phyloP scores from a whole-genome alignment of 53 echinoderm and acorn worm genomes.

The Echinometra lucunter region DNA sequence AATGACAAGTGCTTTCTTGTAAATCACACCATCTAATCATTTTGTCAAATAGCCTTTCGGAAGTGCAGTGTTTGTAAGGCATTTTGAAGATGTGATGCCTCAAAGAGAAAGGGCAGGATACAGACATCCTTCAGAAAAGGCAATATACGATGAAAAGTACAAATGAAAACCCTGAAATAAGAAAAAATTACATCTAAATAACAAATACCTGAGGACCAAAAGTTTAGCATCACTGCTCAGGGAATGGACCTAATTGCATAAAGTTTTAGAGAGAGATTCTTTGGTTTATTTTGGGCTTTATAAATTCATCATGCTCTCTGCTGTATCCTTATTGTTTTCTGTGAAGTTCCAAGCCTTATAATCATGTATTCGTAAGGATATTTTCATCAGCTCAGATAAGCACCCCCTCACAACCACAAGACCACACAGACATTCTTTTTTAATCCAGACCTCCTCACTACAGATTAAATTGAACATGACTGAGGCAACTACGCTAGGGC shows the following conservation, averaged over 20 bases:
- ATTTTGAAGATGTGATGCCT: neutral
- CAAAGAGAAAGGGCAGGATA: neutral
- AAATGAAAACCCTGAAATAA: neutral
- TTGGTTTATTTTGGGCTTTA: no score
- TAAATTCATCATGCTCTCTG: neutral
- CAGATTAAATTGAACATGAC: neutral
- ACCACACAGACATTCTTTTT: neutral
- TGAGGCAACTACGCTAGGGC: neutral
- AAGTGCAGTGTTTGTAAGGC: neutral
- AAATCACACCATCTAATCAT: slow-evolving; percentile 26
- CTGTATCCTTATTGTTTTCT: neutral
- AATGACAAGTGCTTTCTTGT: neutral
- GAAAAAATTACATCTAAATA: neutral
- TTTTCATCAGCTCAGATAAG: neutral
- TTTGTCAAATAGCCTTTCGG: neutral
- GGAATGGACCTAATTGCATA: neutral
- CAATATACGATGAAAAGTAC: neutral
- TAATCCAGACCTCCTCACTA: neutral
- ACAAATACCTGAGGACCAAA: neutral
- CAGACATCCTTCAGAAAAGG: neutral
- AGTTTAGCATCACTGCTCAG: neutral
- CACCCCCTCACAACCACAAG: neutral
- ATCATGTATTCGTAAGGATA: no score
- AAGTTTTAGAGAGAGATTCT: no score
- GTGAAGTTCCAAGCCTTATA: neutral